phyloP scores from a whole-genome alignment of 37 sponge, comb jelly and placozoan genomes.

The Dysidea cf. avara region DNA sequence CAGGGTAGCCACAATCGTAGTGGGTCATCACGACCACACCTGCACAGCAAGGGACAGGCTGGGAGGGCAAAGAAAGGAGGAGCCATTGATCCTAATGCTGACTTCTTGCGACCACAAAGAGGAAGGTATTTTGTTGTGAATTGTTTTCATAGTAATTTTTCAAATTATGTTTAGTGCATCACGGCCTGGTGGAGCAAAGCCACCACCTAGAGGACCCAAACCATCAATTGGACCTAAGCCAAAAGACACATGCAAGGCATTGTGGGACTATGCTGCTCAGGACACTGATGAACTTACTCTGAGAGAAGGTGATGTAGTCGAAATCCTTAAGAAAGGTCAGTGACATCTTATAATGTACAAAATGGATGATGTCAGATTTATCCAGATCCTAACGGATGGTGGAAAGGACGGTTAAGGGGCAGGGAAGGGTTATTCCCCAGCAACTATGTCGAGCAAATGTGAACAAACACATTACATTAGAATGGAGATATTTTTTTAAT shows the following conservation, averaged over 20 bases:
- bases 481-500: neutral
- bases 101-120: slow-evolving; percentile 34
- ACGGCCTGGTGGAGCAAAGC: slow-evolving; percentile 6
- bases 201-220: slow-evolving; percentile 53
- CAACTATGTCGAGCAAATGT: slow-evolving; percentile 89
- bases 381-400: slow-evolving; percentile 91
- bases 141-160: too few relatives aligned
- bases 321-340: slow-evolving; percentile 81
- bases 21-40: slow-evolving; percentile 25
- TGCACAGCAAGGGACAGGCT: slow-evolving; percentile 33
- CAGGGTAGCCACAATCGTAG: slow-evolving; percentile 29
- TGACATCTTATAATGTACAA: neutral
- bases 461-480: neutral
- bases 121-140: too few relatives aligned
- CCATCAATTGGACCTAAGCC: slow-evolving; percentile 75
- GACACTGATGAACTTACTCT: slow-evolving; percentile 92
- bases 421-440: slow-evolving; percentile 92
- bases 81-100: slow-evolving; percentile 51
- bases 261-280: slow-evolving; percentile 89
- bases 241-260: slow-evolving; percentile 69
- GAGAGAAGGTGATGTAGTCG: slow-evolving; percentile 72
- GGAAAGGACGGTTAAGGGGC: slow-evolving; percentile 85
- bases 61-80: slow-evolving; percentile 37
- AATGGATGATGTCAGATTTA: neutral
- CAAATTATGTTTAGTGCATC: too few relatives aligned